Evolutionary conservation across 2,797 vertebrate genomes (phyloP), one percentile per base, ranked within the genome.

Genomic region (Gymnoscopelus microlampas): DNA sequence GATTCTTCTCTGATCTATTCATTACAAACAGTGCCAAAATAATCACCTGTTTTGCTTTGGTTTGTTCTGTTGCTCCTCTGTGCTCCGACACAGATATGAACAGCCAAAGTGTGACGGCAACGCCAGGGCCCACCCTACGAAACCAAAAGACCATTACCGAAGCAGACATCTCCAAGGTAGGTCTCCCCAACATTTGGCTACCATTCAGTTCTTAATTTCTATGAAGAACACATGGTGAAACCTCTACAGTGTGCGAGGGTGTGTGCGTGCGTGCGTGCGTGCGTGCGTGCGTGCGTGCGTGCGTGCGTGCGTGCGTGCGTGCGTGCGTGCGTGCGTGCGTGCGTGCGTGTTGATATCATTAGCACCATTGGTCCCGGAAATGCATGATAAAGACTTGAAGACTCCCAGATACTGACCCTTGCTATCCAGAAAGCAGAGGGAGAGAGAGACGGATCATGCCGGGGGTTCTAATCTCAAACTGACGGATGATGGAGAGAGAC

Each of bases 41-140:
- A 44, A 81, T 76, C 0, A 62, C 7, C 60, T 23, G 3, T 64
- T 82, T 23, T 72, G 7, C 15, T 59, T 29, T 9, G 54, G 8
- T 66, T 58, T 47, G 3, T 58, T 48, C 11, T 47, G 14, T 8
- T 49, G 47, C 76, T 63, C 77, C 49, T 54, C 84, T 54, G 77
- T 65, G 0, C 32, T 81, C 24, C 81, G 14, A 73, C 66, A 12
- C 77, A 99, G 97, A 88, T 98, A 98, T 5, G 96, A 99, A 63
- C 97, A 98, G 83, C 97, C 97, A 2, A 98, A 99, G 78, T 99
- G 97, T 71, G 96, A 99, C 53, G 93, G 92, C 14, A 93, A 96
- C 0, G 97, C 97, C 77, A 92, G 97, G 89, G 97, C 97, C 19
- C 95, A 97, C 81, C 96, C 97, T 19, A 84, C 93, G 24, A 97